These are phyloP conservation scores for Cryptosula pallasiana DNA, from an alignment of 2,888 invertebrate species.

Conservation along the genomic window DNA sequence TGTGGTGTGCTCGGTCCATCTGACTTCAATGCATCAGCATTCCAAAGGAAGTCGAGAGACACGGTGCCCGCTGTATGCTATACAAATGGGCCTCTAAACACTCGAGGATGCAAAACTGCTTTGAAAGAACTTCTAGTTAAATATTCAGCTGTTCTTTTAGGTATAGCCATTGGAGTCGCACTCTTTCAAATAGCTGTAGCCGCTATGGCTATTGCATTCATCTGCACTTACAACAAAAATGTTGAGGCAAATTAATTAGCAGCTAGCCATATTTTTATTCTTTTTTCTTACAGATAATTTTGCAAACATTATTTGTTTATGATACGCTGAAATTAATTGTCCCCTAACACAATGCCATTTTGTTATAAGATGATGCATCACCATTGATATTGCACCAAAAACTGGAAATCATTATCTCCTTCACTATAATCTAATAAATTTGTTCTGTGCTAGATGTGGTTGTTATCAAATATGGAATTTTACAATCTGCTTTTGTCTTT, in stretches of 20 bases:
- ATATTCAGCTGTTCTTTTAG: neutral
- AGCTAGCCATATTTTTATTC: neutral
- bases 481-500: too few relatives aligned
- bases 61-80: neutral
- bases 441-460: too few relatives aligned
- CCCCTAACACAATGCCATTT: too few relatives aligned
- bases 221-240: conserved; percentile 11
- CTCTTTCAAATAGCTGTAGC: neutral
- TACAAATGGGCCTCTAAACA: neutral
- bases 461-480: too few relatives aligned
- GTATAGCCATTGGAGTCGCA: conserved; percentile 19
- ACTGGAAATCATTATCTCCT: too few relatives aligned
- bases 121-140: neutral
- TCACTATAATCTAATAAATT: too few relatives aligned
- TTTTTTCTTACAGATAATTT: too few relatives aligned
- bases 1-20: neutral
- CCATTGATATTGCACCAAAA: too few relatives aligned
- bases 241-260: too few relatives aligned
- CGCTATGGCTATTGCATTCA: neutral
- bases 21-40: conserved; percentile 1
- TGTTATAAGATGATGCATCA: too few relatives aligned
- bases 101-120: neutral
- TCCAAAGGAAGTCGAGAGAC: neutral
- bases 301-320: too few relatives aligned
- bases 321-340: too few relatives aligned